Conservation (phyloP, 2,797 vertebrate species). For the Sciaenops ocellatus region DNA sequence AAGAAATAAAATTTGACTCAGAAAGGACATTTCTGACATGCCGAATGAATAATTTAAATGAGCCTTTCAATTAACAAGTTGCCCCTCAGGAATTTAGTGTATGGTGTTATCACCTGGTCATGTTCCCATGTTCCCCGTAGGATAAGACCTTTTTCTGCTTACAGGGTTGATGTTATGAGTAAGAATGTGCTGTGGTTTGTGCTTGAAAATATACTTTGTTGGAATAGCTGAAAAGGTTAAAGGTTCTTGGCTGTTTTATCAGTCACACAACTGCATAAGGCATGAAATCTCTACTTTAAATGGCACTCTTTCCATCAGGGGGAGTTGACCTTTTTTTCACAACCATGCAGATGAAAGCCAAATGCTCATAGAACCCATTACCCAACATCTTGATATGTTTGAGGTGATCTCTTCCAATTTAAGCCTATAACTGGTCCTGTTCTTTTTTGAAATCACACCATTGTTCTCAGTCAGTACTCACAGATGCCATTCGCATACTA, state of each 20-base stretch:
- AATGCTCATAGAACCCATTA: not conserved
- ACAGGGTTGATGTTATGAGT: not conserved
- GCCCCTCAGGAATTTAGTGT: constrained; percentile 90
- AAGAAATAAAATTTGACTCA: constrained; percentile 91
- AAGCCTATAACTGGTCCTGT: not conserved
- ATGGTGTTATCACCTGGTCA: constrained; percentile 85
- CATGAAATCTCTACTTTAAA: not conserved
- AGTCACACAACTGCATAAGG: not conserved
- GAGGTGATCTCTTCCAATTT: not conserved
- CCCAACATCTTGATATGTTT: not conserved
- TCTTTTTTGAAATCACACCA: not conserved
- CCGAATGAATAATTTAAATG: constrained; percentile 96
- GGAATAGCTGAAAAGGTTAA: constrained; percentile 20
- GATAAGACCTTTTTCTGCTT: not conserved
- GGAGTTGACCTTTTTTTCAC: not conserved
- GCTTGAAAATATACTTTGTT: constrained; percentile 9
- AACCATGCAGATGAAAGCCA: not conserved
- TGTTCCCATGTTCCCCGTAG: constrained; percentile 67
- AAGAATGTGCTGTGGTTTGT: not conserved
- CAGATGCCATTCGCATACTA: not conserved
- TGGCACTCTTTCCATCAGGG: not conserved
- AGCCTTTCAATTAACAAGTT: constrained; percentile 93
- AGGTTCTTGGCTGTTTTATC: not conserved
- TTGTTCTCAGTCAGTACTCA: not conserved
- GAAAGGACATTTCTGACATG: constrained; percentile 95